Base-by-base conservation (phyloP, 2,113 vertebrate genomes). In the Etia nguti region DNA sequence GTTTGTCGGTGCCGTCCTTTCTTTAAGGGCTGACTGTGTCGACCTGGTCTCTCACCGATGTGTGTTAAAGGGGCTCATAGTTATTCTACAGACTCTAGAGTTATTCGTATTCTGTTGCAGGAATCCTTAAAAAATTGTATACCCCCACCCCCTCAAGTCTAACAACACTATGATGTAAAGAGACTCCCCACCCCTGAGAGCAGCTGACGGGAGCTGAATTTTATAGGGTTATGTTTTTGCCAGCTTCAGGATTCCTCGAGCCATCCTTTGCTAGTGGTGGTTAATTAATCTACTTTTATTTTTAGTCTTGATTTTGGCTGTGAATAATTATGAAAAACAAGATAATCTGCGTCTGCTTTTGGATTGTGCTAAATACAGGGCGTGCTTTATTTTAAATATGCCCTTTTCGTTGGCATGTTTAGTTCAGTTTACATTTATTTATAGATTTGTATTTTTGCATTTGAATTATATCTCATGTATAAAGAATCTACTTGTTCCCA, bases 281-380 rank as follows among this genome's bases (percentile, higher is more conserved):
- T n/a, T 50, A 31, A 52, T 77, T 77, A 77, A 77, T 50, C 46
- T 77, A 77, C 10, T 77, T 77, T 52, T 77, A 52, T n/a, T n/a
- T 77, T 31, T 50, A 50, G 26, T 34, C 24, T 31, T 50, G 10
- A 52, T 34, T 77, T 77, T 77, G 73, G 16, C 73, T 52, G 18
- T 8, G 26, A 50, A 50, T 50, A 77, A 52, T 52, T n/a, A 31
- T 34, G 43, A 20, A 77, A 68, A 52, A 34, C 26, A 77, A 31
- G 73, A 52, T 13, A 5, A n/a, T 77, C 26, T 77, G 26, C 46
- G 50, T 77, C 26, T 31, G 43, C 26, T 50, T 52, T 77, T 31
- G 46, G 70, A 16, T 31, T 50, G 43, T 12, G 24, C 46, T 12
- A 10, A 50, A 75, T 18, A 50, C 43, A 75, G 43, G 15, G 4